Evolutionary conservation across 2,797 vertebrate species (phyloP), one percentile per base, ranked within the genome.

Genomic region (Mormyrops attenuatus): DNA sequence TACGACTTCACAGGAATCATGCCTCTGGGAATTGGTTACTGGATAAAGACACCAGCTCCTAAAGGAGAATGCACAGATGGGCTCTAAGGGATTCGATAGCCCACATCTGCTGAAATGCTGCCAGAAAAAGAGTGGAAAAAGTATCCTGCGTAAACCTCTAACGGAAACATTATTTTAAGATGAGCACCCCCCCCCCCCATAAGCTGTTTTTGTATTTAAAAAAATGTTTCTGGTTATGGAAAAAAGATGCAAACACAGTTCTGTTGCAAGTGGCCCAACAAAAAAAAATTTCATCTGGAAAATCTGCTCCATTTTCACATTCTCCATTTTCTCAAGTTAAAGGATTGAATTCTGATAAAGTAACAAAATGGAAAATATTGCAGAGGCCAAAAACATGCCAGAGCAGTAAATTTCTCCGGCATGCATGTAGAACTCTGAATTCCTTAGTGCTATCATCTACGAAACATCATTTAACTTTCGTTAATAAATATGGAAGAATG

Each of bases 121-220:
- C 85, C 63, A 89, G 52, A 47, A 87, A 9, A 53, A 47, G 44
- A 44, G 49, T 26, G 5, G 49, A 15, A 86, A 44, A 87, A 2
- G 38, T 30, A 38, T 69, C 80, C 50, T 80, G 7, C 5, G 1
- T 77, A 22, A 69, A 87, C 11, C 47, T 44, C 89, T 47, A 26
- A 77, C 57, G 66, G 85, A 87, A 80, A 26, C 50, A 77, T 50
- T n/a, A 47, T 60, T 89, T 88, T 44, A 80, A 87, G 63, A 87
- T 53, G 52, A 20, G 15, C 11, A 30, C 26, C 26, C 9, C 53
- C 38, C 52, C 5, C 57, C 17, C 53, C 69, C 47, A 47, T 26
- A 84, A 85, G 82, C 3, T n/a, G 15, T 86, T 38, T 13, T n/a
- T 89, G 13, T 26, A 26, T 52, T 53, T 15, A 2, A 85, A 86